A percentile compares a stretch with the other conserved stretches of the same genome.
These are phyloP conservation scores for Chionomys nivalis DNA, from an alignment of 2,113 vertebrate species.

Conservation along the genomic window DNA sequence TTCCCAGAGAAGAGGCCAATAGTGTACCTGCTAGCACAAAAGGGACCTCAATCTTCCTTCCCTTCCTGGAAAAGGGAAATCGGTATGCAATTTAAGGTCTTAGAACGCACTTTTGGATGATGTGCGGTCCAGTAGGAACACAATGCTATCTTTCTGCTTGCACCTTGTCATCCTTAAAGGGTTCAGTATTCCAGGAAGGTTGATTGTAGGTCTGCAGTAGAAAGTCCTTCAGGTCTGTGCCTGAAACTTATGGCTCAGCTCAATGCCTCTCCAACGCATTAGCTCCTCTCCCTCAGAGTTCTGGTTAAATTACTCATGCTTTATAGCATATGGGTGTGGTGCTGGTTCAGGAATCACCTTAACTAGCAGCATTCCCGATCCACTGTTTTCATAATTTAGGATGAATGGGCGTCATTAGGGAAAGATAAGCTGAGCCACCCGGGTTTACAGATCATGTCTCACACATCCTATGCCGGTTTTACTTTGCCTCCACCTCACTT, in stretches of 20 bases:
- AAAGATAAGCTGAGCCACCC: not conserved
- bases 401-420: not conserved
- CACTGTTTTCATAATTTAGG: not conserved
- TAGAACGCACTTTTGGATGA: not conserved
- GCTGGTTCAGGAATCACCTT: not conserved
- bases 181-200: not conserved
- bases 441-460: not conserved
- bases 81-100: not conserved
- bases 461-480: not conserved
- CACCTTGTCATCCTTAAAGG: not conserved
- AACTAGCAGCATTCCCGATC: not conserved
- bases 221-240: not conserved
- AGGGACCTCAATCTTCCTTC: not conserved
- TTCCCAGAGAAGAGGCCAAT: not conserved
- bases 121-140: not conserved
- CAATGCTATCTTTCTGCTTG: not conserved
- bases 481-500: conserved; percentile 18
- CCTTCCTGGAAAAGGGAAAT: not conserved
- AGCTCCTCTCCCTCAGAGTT: not conserved
- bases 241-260: not conserved
- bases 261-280: not conserved
- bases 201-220: not conserved
- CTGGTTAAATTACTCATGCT: not conserved
- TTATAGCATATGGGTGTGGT: not conserved
- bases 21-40: not conserved